Percentiles rank a stretch among this genome's conserved stretches.
phyloP scores from a whole-genome alignment of 2,113 vertebrate genomes.

The Nesoenas mayeri region DNA sequence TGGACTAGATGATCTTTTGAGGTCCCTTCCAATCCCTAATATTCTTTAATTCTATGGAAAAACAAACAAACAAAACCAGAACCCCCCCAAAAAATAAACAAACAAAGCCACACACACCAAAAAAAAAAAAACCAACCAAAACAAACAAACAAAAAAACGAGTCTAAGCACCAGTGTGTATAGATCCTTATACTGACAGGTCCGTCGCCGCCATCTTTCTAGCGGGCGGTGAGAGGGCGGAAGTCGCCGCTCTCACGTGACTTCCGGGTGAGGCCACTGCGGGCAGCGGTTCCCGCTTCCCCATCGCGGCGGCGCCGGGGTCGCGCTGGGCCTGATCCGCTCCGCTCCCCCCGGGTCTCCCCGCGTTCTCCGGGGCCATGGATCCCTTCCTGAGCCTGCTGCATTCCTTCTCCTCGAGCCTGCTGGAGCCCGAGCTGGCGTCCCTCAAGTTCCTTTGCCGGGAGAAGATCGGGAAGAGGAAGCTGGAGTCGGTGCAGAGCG shows the following conservation, averaged over 20 bases:
- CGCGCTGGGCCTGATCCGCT: no score
- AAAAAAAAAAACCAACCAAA: no score
- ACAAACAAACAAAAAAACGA: no score
- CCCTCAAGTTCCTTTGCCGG: constrained; percentile 73
- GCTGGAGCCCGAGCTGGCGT: background rate
- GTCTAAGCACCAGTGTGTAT: no score
- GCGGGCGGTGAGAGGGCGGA: rapidly evolving
- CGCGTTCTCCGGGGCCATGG: background rate
- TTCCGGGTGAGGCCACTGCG: background rate
- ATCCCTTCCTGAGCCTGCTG: constrained; percentile 55
- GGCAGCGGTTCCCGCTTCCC: rapidly evolving
- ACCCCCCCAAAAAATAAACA: no score
- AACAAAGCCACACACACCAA: no score
- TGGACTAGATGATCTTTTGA: no score
- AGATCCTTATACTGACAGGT: no score
- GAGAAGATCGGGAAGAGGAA: constrained; percentile 55
- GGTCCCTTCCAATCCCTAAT: no score
- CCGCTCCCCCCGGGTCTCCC: no score
- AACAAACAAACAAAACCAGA: no score
- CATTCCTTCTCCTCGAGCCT: constrained; percentile 67
- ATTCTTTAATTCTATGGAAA: no score
- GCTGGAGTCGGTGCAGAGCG: constrained; percentile 26
- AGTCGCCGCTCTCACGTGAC: background rate
- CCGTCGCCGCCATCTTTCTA: background rate
- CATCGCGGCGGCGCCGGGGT: background rate